Conservation (phyloP, 2,113 vertebrate genomes). For the Athene cunicularia region DNA sequence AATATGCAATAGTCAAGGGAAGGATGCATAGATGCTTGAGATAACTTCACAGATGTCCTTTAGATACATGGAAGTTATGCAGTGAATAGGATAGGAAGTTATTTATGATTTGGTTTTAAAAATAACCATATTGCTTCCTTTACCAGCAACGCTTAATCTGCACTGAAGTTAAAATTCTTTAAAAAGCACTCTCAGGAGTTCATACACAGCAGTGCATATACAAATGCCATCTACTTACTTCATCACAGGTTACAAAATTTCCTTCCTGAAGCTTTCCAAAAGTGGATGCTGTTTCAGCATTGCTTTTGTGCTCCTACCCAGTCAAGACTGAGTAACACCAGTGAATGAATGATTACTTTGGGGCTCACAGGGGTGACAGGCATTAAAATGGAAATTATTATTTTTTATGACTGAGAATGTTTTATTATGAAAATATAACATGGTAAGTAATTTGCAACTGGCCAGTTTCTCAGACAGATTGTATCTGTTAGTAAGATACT, state of each 20-base stretch:
- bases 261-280: background rate
- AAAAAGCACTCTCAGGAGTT: background rate
- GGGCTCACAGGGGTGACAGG: background rate
- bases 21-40: background rate
- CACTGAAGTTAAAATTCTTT: background rate
- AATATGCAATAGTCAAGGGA: background rate
- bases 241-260: background rate
- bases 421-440: background rate
- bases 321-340: background rate
- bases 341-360: background rate
- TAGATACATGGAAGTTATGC: background rate
- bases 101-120: background rate
- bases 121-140: fast-evolving
- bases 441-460: background rate
- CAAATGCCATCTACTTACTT: background rate
- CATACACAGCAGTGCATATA: background rate
- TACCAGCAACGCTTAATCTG: background rate
- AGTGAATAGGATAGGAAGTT: background rate
- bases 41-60: background rate
- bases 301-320: background rate
- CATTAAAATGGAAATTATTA: background rate
- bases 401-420: background rate
- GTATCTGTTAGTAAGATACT: background rate
- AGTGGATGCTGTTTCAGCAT: background rate
- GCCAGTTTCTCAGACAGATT: background rate